A percentile compares a stretch with the other conserved stretches of the same genome.
Conservation (phyloP, 2,888 invertebrate genomes). For the Poecilobothrus nobilitatus region DNA sequence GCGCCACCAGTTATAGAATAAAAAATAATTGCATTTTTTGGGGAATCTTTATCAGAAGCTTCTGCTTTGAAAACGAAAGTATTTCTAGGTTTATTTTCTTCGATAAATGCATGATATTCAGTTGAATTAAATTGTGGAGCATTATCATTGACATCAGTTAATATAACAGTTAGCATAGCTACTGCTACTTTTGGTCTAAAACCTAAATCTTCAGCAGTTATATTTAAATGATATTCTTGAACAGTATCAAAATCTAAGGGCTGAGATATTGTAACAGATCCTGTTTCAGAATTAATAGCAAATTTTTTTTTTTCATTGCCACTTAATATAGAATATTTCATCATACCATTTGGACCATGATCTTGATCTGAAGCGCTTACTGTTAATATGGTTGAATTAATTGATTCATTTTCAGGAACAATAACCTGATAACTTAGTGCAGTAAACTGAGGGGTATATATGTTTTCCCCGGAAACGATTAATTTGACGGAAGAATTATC, state of each 20-base stretch:
- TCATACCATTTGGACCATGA: conserved; percentile 80
- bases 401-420: conserved; percentile 82
- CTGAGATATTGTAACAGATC: conserved; percentile 70
- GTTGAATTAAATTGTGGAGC: conserved; percentile 76
- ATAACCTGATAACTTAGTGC: conserved; percentile 80
- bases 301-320: conserved; percentile 78
- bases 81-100: conserved; percentile 72
- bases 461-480: conserved; percentile 78
- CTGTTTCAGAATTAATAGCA: conserved; percentile 64
- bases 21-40: conserved; percentile 74
- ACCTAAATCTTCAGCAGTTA: conserved; percentile 79
- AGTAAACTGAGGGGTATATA: conserved; percentile 70
- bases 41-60: conserved; percentile 79
- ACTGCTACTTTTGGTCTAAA: conserved; percentile 68
- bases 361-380: conserved; percentile 80
- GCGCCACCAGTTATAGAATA: conserved; percentile 73
- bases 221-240: conserved; percentile 75
- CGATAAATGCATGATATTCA: conserved; percentile 65
- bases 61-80: conserved; percentile 65
- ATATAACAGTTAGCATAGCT: conserved; percentile 72
- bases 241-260: conserved; percentile 79
- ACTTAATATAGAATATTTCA: conserved; percentile 73
- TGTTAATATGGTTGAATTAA: conserved; percentile 75
- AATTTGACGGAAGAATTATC: conserved; percentile 66
- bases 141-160: conserved; percentile 91